These are phyloP conservation scores for Scaptomyza flava DNA, from an alignment of 2,888 invertebrate genomes.

Conservation along the genomic window DNA sequence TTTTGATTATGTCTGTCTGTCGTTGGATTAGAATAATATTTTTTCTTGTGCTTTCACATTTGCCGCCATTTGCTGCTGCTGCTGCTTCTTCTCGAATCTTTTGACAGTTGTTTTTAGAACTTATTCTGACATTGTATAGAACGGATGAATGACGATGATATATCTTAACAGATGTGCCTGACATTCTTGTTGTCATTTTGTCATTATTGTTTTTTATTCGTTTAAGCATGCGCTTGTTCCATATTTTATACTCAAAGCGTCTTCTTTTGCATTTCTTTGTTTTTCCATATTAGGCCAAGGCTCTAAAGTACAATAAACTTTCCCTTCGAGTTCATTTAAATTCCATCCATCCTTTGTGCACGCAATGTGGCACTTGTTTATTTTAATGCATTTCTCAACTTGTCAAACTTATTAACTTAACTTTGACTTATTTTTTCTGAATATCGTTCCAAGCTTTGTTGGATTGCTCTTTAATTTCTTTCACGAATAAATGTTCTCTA, in stretches of 20 bases:
- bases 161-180: constrained; percentile 70
- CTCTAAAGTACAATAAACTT: neutral
- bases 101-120: constrained; percentile 75
- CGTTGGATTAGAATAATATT: constrained; percentile 35
- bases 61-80: constrained; percentile 10
- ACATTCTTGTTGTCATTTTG: constrained; percentile 48
- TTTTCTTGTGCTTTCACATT: constrained; percentile 13
- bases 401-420: no score
- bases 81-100: constrained; percentile 17
- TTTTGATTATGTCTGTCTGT: constrained; percentile 14
- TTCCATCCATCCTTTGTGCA: no score
- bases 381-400: no score
- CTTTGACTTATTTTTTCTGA: no score
- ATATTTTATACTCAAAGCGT: constrained; percentile 8
- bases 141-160: constrained; percentile 68
- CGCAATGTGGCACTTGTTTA: no score
- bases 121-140: constrained; percentile 63
- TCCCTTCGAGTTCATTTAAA: no score
- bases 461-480: neutral
- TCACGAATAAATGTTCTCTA: neutral
- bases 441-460: no score
- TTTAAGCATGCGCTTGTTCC: constrained; percentile 44
- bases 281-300: constrained; percentile 57
- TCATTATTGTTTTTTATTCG: constrained; percentile 25
- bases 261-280: neutral